A percentile compares a stretch with the other conserved stretches of the same genome.
Evolutionary conservation across 1,140 invertebrate species (phyloP).

Genomic region (Camponotus floridanus): DNA sequence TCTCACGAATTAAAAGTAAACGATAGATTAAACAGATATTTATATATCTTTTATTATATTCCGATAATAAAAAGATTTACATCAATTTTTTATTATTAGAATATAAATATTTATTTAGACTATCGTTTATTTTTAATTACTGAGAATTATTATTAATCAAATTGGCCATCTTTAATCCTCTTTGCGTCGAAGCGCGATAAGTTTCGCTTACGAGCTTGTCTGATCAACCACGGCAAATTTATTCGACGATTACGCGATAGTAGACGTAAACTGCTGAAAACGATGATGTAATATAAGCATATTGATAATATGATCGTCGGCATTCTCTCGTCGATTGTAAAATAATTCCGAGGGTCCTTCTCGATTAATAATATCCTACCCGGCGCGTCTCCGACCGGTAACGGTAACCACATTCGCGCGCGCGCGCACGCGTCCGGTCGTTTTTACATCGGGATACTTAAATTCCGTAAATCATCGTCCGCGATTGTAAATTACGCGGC

Average conservation of each 20-base stretch:
- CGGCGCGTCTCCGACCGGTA: neutral
- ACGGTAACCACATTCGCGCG: conserved; percentile 22
- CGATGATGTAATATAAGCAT: neutral
- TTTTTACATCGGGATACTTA: conserved; percentile 26
- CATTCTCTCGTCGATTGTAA: conserved; percentile 15
- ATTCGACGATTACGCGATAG: neutral
- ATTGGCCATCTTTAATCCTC: neutral
- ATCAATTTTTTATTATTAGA: too few relatives aligned
- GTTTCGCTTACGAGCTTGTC: neutral
- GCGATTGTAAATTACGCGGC: conserved; percentile 48
- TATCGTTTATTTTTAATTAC: neutral
- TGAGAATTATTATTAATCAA: neutral
- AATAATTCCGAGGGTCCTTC: neutral
- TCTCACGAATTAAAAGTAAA: too few relatives aligned
- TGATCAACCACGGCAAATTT: neutral
- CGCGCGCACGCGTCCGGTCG: neutral
- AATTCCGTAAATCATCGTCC: conserved; percentile 53
- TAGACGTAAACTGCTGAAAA: neutral
- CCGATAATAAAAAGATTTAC: too few relatives aligned
- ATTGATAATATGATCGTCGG: neutral
- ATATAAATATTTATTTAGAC: neutral
- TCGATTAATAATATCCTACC: conserved; percentile 18
- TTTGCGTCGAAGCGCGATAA: conserved; percentile 6
- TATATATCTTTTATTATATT: too few relatives aligned
- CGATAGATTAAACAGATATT: too few relatives aligned